Evolutionary conservation across 2,113 vertebrate genomes (phyloP), one percentile per base, ranked within the genome.

Genomic region (Cyanistes caeruleus): DNA sequence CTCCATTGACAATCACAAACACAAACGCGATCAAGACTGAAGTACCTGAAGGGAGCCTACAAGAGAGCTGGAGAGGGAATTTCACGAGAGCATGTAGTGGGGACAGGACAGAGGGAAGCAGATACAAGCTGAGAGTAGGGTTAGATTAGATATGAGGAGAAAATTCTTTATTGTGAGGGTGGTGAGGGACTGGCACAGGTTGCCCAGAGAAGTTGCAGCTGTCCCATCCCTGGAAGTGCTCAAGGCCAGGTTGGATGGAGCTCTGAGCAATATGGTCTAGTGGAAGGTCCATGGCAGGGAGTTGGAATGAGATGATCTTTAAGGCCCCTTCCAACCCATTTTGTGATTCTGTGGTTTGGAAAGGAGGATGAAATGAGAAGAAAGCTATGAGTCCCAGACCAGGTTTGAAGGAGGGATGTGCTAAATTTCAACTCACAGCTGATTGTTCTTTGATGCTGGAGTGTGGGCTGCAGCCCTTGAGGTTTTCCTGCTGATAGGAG

Each of bases 371-470:
- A 51, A 51, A 49, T 33, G 30, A 60, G 49, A 58, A 48, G 35
- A 52, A 55, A 10, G 11, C 11, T 0, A 0, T 9, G 30, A 59
- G 44, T 0, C 2, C 30, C n/a, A 63, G 58, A 48, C 44, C 23
- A 21, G 25, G 18, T 72, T 39, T 55, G 72, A 79, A 52, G 63
- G 23, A 16, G 13, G 15, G 22, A 15, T 0, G 0, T 10, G 6
- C 9, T 48, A 15, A 31, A 3, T 28, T 76, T 33, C 0, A 1
- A 7, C 33, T 2, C 35, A 17, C 10, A 2, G 1, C 1, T 1
- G 3, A 16, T 6, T 0, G 0, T 13, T 69, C 10, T 41, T 22
- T 17, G 8, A 7, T 5, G 11, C 35, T 0, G 1, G 3, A 59
- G 6, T 0, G 0, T 8, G 12, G 11, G 15, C 8, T 67, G 41